These are phyloP conservation scores for Orycteropus afer DNA, from an alignment of 2,113 vertebrate genomes.

Conservation along the genomic window DNA sequence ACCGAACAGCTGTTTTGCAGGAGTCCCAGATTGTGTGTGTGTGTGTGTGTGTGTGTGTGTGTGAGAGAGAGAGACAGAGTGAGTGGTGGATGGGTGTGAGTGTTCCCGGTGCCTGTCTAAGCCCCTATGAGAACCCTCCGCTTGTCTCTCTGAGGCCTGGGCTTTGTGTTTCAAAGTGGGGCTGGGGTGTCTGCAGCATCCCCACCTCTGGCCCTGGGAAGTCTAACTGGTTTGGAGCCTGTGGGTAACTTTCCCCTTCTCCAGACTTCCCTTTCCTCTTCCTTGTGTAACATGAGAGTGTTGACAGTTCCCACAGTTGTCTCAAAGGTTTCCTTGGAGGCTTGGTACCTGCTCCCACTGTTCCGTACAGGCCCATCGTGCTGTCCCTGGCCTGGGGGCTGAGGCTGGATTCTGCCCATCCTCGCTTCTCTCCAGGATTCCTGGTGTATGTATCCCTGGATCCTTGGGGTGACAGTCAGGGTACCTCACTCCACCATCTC, in stretches of 20 bases:
- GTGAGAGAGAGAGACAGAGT: background rate
- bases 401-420: background rate
- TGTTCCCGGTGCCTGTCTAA: background rate
- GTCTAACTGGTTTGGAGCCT: background rate
- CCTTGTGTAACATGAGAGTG: background rate
- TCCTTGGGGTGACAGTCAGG: background rate
- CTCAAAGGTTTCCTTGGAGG: background rate
- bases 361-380: background rate
- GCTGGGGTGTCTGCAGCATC: background rate
- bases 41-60: background rate
- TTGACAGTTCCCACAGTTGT: background rate
- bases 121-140: background rate
- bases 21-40: background rate
- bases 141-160: background rate
- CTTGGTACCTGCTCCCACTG: background rate
- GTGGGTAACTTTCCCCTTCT: background rate
- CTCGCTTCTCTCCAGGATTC: background rate
- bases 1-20: constrained; percentile 25
- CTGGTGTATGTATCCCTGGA: background rate
- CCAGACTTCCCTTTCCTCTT: background rate
- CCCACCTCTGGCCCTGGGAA: background rate
- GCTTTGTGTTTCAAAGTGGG: background rate
- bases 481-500: no score
- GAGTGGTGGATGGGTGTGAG: background rate
- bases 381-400: background rate